Percentiles rank a stretch among this genome's conserved stretches.
Conservation (phyloP, 2,113 vertebrate species). For the Barnardius zonarius region DNA sequence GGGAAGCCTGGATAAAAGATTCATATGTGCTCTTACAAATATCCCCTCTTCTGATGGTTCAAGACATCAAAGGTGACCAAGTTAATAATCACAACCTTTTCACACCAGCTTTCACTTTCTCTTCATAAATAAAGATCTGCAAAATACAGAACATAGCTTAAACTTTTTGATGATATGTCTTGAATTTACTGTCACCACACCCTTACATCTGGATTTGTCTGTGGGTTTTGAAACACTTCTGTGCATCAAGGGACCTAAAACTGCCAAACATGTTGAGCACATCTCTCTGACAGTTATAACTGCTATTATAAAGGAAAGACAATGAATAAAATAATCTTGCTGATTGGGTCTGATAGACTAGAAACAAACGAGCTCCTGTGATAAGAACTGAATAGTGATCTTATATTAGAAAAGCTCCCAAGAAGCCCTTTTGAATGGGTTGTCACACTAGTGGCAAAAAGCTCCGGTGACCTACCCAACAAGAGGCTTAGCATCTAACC, state of each 20-base stretch:
- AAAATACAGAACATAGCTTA: neutral
- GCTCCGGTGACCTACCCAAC: neutral
- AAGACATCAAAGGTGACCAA: neutral
- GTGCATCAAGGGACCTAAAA: neutral
- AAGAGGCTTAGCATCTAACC: neutral
- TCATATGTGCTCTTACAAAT: neutral
- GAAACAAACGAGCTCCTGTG: neutral
- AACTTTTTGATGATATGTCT: neutral
- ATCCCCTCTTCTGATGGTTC: neutral
- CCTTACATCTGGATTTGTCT: neutral
- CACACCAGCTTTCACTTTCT: neutral
- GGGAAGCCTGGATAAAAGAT: neutral
- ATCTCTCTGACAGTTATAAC: neutral
- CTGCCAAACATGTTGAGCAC: neutral
- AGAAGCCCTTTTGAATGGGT: neutral
- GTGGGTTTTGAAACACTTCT: neutral
- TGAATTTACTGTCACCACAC: neutral
- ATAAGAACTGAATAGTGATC: neutral
- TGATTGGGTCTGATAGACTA: neutral
- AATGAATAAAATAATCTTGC: neutral
- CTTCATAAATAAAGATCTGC: neutral
- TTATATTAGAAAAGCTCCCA: neutral
- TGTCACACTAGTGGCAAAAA: neutral
- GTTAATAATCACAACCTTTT: neutral
- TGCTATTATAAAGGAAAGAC: neutral